Evolutionary conservation across 2,888 invertebrate species (phyloP).

Genomic region (Drosophila paucipuncta): DNA sequence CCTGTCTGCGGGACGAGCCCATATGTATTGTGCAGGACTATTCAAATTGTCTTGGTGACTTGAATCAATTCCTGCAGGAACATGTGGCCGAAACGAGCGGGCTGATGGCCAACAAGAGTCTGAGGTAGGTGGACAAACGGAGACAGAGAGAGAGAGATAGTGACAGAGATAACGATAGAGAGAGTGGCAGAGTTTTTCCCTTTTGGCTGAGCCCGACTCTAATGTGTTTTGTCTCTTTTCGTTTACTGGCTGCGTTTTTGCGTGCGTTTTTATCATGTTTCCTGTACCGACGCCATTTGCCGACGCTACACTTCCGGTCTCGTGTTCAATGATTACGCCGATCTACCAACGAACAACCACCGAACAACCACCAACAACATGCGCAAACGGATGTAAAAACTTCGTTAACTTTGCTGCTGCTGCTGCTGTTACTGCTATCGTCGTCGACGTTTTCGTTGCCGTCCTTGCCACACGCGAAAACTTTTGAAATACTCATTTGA

Average conservation of each 20-base stretch:
- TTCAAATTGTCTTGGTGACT: constrained; percentile 89
- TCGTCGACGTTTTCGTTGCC: constrained; percentile 27
- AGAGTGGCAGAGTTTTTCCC: constrained; percentile 4
- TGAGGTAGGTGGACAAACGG: constrained; percentile 87
- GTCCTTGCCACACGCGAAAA: constrained; percentile 64
- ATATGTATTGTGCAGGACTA: constrained; percentile 91
- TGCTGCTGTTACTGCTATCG: constrained; percentile 11
- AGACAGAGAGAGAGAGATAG: neutral
- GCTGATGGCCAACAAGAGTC: constrained; percentile 86
- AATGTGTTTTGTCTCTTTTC: constrained; percentile 49
- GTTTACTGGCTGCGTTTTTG: constrained; percentile 46
- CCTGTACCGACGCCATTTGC: constrained; percentile 81
- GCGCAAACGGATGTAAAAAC: constrained; percentile 81
- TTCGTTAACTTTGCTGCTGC: constrained; percentile 79
- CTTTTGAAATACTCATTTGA: constrained; percentile 73
- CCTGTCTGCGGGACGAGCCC: constrained; percentile 90
- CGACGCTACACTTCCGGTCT: constrained; percentile 82
- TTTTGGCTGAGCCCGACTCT: constrained; percentile 35
- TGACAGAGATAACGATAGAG: neutral
- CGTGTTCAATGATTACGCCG: constrained; percentile 80
- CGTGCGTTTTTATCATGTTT: constrained; percentile 81
- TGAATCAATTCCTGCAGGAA: constrained; percentile 93
- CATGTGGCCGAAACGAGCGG: constrained; percentile 91
- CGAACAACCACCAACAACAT: constrained; percentile 62
- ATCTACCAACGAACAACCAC: constrained; percentile 60